Conservation (phyloP, 2,797 vertebrate genomes). For the Cyclopterus lumpus region DNA sequence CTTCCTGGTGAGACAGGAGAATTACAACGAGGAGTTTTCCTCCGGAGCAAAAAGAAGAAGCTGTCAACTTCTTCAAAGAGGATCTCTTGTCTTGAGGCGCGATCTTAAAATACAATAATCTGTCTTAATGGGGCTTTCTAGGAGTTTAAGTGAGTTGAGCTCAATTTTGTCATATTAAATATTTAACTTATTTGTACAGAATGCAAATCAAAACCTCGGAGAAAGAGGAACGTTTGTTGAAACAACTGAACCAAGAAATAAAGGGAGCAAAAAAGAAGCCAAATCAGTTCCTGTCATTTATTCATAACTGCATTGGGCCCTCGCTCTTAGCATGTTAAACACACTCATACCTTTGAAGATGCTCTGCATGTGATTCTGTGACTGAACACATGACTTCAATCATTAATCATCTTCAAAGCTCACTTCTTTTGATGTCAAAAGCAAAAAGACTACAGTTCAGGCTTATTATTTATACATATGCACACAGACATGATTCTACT, state of each 20-base stretch:
- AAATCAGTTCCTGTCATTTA: neutral
- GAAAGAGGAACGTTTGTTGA: neutral
- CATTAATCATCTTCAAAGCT: constrained; percentile 1
- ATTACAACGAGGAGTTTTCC: constrained; percentile 31
- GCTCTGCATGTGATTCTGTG: neutral
- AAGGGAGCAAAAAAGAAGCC: neutral
- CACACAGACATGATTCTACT: neutral
- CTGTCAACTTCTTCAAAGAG: constrained; percentile 20
- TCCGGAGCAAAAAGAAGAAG: neutral
- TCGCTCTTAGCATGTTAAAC: constrained; percentile 5
- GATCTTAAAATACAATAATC: neutral
- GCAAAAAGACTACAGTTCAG: neutral
- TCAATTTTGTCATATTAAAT: constrained; percentile 6
- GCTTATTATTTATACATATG: neutral
- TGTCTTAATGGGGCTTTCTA: constrained; percentile 13
- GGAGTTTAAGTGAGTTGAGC: neutral
- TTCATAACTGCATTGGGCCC: neutral
- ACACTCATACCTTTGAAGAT: constrained; percentile 8
- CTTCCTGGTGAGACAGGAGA: constrained; percentile 45
- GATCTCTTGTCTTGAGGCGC: constrained; percentile 6
- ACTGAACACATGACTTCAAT: neutral
- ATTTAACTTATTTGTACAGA: constrained; percentile 14
- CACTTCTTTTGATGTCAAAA: neutral
- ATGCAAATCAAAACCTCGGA: constrained; percentile 7
- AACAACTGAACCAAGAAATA: neutral